A percentile compares a stretch with the other conserved stretches of the same genome.
These are phyloP conservation scores for Pseudomyrmex dendroicus DNA, from an alignment of 1,140 invertebrate genomes.

Conservation along the genomic window DNA sequence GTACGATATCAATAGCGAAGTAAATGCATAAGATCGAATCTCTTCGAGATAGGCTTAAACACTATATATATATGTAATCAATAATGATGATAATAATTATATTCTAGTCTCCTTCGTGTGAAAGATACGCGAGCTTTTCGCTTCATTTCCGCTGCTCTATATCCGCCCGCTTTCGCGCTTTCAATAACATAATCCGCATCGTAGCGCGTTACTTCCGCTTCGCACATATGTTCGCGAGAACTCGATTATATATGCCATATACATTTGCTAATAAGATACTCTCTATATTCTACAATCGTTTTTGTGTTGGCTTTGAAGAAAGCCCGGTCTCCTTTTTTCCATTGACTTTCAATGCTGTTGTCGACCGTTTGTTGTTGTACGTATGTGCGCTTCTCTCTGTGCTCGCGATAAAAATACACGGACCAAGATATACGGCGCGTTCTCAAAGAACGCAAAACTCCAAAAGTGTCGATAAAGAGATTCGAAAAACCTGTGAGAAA, in stretches of 20 bases:
- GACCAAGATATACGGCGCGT: slow-evolving; percentile 9
- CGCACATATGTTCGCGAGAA: background rate
- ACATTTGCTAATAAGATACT: slow-evolving; percentile 25
- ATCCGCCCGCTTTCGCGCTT: background rate
- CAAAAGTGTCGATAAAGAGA: slow-evolving; percentile 59
- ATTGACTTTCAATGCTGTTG: background rate
- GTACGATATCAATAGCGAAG: slow-evolving; percentile 72
- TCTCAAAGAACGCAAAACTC: slow-evolving; percentile 24
- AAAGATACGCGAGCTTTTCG: slow-evolving; percentile 48
- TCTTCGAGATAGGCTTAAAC: slow-evolving; percentile 72
- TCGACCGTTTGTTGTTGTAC: too few relatives aligned
- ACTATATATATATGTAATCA: slow-evolving; percentile 75
- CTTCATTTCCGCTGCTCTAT: slow-evolving; percentile 2
- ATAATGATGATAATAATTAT: slow-evolving; percentile 76
- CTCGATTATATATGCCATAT: slow-evolving; percentile 7
- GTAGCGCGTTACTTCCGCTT: slow-evolving; percentile 35
- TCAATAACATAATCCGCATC: slow-evolving; percentile 40
- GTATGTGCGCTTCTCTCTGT: background rate
- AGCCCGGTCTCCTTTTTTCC: background rate
- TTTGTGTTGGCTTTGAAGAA: slow-evolving; percentile 6
- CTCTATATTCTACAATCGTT: slow-evolving; percentile 30
- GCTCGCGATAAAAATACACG: slow-evolving; percentile 23
- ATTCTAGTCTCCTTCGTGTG: slow-evolving; percentile 41
- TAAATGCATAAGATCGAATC: slow-evolving; percentile 66
- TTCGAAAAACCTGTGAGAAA: slow-evolving; percentile 73